A percentile compares a stretch with the other conserved stretches of the same genome.
Conservation (phyloP, 1,140 invertebrate genomes). For the Macrosteles quadrilineatus region DNA sequence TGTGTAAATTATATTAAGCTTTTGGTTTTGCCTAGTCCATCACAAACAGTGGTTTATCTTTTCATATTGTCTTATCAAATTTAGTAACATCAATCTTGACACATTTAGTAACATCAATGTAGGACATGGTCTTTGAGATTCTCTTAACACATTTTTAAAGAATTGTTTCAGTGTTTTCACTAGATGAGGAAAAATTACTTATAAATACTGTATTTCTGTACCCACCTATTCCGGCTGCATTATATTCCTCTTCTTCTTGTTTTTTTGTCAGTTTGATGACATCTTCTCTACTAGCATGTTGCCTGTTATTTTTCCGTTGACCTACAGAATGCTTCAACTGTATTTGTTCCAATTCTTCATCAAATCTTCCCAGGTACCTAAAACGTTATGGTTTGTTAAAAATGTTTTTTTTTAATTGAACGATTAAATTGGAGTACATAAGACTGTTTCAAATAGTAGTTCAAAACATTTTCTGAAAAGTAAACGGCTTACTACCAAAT, state of each 20-base stretch:
- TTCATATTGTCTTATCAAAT: too few relatives aligned
- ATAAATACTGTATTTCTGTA: too few relatives aligned
- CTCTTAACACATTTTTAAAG: too few relatives aligned
- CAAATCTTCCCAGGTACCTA: conserved; percentile 63
- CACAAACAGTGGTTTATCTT: too few relatives aligned
- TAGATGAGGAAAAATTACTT: too few relatives aligned
- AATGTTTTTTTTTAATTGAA: not conserved
- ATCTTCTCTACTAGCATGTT: conserved; percentile 74
- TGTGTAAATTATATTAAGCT: too few relatives aligned
- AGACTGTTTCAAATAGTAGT: not conserved
- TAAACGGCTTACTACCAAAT: not conserved
- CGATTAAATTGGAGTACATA: not conserved
- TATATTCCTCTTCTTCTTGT: conserved; percentile 67
- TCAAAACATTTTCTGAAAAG: not conserved
- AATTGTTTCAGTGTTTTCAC: too few relatives aligned
- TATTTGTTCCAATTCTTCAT: conserved; percentile 77
- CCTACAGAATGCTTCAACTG: conserved; percentile 71
- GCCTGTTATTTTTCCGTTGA: conserved; percentile 61
- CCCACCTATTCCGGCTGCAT: conserved; percentile 69
- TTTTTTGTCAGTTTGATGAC: conserved; percentile 70
- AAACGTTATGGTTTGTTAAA: conserved; percentile 24
- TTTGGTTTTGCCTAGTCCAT: too few relatives aligned
- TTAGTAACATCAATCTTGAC: too few relatives aligned
- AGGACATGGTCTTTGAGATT: too few relatives aligned
- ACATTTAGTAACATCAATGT: too few relatives aligned